Conservation (phyloP, 2,888 invertebrate species). For the Sphinx pinastri region DNA sequence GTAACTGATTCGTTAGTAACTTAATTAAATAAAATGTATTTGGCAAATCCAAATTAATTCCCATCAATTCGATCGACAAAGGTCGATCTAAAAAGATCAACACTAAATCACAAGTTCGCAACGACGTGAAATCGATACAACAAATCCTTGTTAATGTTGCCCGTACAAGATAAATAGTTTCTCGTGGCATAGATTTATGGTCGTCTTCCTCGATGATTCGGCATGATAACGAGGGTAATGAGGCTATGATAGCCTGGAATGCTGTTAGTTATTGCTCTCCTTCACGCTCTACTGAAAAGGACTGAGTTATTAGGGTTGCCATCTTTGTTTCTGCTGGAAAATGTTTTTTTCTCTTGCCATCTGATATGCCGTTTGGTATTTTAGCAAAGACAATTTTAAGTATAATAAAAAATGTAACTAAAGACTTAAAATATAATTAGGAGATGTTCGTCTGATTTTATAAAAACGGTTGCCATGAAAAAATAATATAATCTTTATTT, state of each 20-base stretch:
- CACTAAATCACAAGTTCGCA: conserved; percentile 6
- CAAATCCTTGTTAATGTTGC: conserved; percentile 31
- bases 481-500: neutral
- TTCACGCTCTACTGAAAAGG: neutral
- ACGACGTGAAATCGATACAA: conserved; percentile 27
- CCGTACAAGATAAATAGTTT: conserved; percentile 31
- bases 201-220: conserved; percentile 61
- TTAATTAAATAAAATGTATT: no score
- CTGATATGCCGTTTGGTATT: neutral
- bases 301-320: conserved; percentile 16
- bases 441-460: neutral
- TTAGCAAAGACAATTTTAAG: neutral
- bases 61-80: neutral
- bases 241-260: conserved; percentile 15
- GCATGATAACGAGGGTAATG: conserved; percentile 50
- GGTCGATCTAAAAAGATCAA: neutral
- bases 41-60: neutral
- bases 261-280: conserved; percentile 5
- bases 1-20: no score
- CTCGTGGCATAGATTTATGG: conserved; percentile 59
- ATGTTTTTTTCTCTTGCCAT: neutral
- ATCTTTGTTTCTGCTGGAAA: neutral
- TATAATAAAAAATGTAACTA: neutral
- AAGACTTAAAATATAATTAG: neutral
- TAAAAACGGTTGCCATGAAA: neutral